Conservation (phyloP, 2,113 vertebrate genomes). For the Shinisaurus crocodilurus region DNA sequence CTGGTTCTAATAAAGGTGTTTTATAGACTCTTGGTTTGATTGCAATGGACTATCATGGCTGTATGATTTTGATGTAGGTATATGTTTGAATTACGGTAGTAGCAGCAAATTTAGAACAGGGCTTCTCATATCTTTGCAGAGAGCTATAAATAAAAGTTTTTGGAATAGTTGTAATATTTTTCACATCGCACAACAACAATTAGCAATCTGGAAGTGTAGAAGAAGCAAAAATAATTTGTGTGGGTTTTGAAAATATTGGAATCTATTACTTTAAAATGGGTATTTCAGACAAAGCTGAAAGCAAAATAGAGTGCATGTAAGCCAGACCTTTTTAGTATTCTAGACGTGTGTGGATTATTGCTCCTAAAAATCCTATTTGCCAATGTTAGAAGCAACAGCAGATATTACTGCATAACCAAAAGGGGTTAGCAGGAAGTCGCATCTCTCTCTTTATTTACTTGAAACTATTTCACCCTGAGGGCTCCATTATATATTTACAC, state of each 20-base stretch:
- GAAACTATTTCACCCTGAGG: neutral
- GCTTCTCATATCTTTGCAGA: conserved; percentile 12
- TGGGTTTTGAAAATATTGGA: conserved; percentile 45
- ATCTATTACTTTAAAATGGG: conserved; percentile 50
- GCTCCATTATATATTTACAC: neutral
- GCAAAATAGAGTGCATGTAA: conserved; percentile 22
- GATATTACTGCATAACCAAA: neutral
- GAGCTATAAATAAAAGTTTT: conserved; percentile 49
- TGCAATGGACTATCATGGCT: neutral
- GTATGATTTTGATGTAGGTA: neutral
- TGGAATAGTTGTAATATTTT: conserved; percentile 55
- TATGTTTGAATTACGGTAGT: neutral
- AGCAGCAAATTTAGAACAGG: conserved; percentile 18
- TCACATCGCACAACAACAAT: conserved; percentile 4
- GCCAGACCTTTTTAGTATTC: conserved; percentile 46
- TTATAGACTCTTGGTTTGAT: too few relatives aligned
- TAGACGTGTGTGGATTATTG: neutral
- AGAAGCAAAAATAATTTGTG: conserved; percentile 60
- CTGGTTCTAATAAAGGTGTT: neutral
- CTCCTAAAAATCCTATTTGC: conserved; percentile 17
- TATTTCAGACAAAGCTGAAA: conserved; percentile 16
- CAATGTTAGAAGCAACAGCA: conserved; percentile 20
- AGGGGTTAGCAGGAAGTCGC: neutral
- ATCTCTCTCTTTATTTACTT: conserved; percentile 23
- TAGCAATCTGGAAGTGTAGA: conserved; percentile 41